Conservation (phyloP, 2,888 invertebrate genomes). For the Himalopsyche kuldschensis region DNA sequence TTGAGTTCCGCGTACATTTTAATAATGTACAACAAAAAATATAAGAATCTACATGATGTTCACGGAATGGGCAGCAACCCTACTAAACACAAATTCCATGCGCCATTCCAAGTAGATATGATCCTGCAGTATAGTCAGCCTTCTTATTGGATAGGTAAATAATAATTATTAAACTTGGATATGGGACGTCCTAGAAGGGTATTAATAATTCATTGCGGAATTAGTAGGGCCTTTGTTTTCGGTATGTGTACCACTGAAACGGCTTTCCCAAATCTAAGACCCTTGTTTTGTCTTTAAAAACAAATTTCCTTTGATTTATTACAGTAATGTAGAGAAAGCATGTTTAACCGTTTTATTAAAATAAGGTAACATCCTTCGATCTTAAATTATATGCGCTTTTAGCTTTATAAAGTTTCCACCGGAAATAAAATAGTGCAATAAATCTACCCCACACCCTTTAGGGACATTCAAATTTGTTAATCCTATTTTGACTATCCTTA, state of each 20-base stretch:
- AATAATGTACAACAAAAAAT: neutral
- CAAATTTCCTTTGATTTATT: neutral
- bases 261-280: neutral
- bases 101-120: neutral
- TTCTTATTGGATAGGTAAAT: neutral
- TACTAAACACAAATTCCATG: neutral
- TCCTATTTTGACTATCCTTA: too few species aligned
- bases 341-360: neutral
- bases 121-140: neutral
- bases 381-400: neutral
- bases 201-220: neutral
- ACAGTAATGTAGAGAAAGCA: neutral
- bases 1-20: neutral
- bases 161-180: neutral
- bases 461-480: too few species aligned
- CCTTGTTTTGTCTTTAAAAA: neutral
- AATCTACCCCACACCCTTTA: too few species aligned
- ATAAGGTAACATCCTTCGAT: neutral
- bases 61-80: neutral
- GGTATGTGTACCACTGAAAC: neutral
- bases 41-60: neutral
- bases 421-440: too few species aligned
- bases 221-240: neutral
- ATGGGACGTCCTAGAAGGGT: neutral
- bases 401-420: too few species aligned